Conservation (phyloP, 1,140 invertebrate species). For the Lepidurus packardi region DNA sequence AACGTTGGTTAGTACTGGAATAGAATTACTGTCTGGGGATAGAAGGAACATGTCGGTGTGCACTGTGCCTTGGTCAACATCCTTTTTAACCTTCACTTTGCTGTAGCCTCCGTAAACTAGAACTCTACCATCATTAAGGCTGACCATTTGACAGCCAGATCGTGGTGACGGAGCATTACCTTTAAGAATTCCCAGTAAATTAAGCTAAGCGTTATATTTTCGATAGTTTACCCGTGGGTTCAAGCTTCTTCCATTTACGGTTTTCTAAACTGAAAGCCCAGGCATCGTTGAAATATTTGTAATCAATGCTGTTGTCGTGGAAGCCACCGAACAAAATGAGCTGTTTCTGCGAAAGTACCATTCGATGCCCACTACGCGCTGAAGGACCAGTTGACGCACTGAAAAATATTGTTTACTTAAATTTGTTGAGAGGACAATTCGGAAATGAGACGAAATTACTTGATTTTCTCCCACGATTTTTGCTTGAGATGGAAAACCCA, state of each 20-base stretch:
- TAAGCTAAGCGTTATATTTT: not conserved
- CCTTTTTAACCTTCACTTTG: slow-evolving; percentile 68
- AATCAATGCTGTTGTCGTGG: slow-evolving; percentile 79
- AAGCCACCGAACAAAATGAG: slow-evolving; percentile 87
- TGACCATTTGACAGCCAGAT: slow-evolving; percentile 65
- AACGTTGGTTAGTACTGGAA: not conserved
- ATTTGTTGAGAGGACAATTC: not conserved
- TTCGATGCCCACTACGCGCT: slow-evolving; percentile 81
- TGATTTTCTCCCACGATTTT: slow-evolving; percentile 83
- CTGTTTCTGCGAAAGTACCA: slow-evolving; percentile 71
- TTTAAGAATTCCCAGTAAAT: slow-evolving; percentile 36
- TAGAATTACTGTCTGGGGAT: slow-evolving; percentile 55
- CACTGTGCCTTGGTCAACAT: slow-evolving; percentile 70
- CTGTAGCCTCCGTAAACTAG: slow-evolving; percentile 83
- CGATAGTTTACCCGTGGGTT: slow-evolving; percentile 51
- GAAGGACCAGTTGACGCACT: slow-evolving; percentile 68
- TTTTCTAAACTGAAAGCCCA: slow-evolving; percentile 74
- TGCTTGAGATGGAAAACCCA: slow-evolving; percentile 75
- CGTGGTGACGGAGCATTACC: slow-evolving; percentile 59
- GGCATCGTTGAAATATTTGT: slow-evolving; percentile 85
- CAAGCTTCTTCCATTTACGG: slow-evolving; percentile 72
- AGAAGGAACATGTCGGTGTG: slow-evolving; percentile 78
- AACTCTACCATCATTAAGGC: slow-evolving; percentile 57
- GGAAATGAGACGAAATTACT: slow-evolving; percentile 42
- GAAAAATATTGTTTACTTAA: slow-evolving; percentile 37